Evolutionary conservation across 2,797 vertebrate species (phyloP), one percentile per base, ranked within the genome.

Genomic region (Sciurus vulgaris): DNA sequence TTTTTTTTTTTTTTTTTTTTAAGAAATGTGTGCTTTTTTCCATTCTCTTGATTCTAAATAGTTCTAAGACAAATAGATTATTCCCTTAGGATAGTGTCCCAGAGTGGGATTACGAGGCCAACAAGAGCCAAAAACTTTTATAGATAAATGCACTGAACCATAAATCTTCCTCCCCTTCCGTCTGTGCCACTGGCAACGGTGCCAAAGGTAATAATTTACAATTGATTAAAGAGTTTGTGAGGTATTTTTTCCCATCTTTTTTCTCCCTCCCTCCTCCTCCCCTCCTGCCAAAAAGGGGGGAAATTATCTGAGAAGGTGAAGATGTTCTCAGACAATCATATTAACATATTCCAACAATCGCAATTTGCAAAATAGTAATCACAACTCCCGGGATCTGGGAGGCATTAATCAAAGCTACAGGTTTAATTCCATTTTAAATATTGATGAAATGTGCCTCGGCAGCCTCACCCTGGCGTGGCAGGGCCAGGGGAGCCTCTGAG

Each of bases 351-450:
- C 98, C 98, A 98, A 98, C 98, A 98, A 98, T 98, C 79, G 98
- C 98, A 98, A 98, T 99, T 98, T 98, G 98, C 97, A 98, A 98
- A 98, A 98, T 96, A 98, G 98, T 98, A 99, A 99, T 99, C 99
- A 99, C 98, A 98, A 98, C 98, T 98, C 96, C 93, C 95, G 82
- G 98, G 98, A 97, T 98, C 98, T 97, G 98, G 96, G 98, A 98
- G 96, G 98, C 97, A 97, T 98, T 98, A 98, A 98, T 98, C 98
- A 99, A 98, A 98, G 98, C 98, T 97, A 98, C 98, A 98, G 98
- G 98, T 98, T 99, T 99, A 99, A 99, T 99, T 99, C 99, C 97
- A 97, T 98, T 99, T 99, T 98, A 99, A 99, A 99, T 98, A 99
- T 99, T 98, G 99, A 99, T 99, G 99, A 99, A 98, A 99, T 98